phyloP scores from a whole-genome alignment of 2,113 vertebrate genomes.

The Malurus elegans region DNA sequence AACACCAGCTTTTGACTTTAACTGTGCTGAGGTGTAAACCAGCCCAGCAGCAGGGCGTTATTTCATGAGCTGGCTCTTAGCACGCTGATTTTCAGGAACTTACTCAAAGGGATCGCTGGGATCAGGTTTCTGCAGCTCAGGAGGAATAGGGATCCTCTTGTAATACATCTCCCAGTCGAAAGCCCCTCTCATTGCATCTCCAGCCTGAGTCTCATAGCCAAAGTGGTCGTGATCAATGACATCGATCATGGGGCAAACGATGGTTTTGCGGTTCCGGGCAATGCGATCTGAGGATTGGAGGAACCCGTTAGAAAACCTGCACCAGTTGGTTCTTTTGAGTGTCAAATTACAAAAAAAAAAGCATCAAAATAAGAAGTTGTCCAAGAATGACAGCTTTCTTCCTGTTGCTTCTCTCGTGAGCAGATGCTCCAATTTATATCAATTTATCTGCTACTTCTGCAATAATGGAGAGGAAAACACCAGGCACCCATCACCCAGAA shows the following conservation, averaged over 20 bases:
- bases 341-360: not conserved
- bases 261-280: conserved; percentile 90
- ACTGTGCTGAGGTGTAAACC: not conserved
- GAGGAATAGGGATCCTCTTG: conserved; percentile 95
- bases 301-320: not conserved
- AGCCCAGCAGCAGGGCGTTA: not conserved
- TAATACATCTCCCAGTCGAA: conserved; percentile 99
- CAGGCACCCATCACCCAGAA: not conserved
- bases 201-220: conserved; percentile 92
- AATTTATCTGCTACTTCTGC: not conserved
- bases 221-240: conserved; percentile 98
- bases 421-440: not conserved
- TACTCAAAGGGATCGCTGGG: conserved; percentile 95
- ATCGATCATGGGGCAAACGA: conserved; percentile 98
- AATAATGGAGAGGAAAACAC: not conserved
- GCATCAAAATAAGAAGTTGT: not conserved
- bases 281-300: conserved; percentile 85
- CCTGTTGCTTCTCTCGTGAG: accelerated
- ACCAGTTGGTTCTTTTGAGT: not conserved
- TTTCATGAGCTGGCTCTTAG: not conserved
- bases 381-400: not conserved
- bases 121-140: conserved; percentile 85
- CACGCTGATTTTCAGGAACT: conserved; percentile 56
- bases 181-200: conserved; percentile 95
- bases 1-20: conserved; percentile 1